These are phyloP conservation scores for Megamerina dolium DNA, from an alignment of 2,888 invertebrate genomes.

Conservation along the genomic window DNA sequence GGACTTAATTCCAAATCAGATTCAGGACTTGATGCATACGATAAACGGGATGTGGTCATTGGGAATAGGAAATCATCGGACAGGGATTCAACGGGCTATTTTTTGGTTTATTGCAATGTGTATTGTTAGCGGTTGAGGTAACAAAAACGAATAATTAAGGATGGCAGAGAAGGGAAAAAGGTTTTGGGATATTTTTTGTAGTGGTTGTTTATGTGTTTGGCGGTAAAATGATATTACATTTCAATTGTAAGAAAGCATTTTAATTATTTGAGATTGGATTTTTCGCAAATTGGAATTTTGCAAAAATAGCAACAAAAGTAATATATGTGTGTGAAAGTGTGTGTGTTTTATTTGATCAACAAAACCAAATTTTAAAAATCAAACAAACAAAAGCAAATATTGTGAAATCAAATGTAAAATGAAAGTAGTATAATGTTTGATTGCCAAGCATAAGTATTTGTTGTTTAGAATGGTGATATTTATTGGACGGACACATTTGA, in stretches of 20 bases:
- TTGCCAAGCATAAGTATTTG: constrained; percentile 35
- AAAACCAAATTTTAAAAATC: constrained; percentile 15
- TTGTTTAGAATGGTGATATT: constrained; percentile 24
- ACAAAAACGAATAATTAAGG: not conserved
- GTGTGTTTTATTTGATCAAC: constrained; percentile 10
- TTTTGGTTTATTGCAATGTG: not conserved
- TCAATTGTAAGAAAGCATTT: too few species aligned
- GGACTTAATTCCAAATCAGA: constrained; percentile 87
- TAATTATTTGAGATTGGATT: too few species aligned
- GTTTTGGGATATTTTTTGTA: constrained; percentile 5
- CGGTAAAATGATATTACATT: too few species aligned
- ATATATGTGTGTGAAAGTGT: too few species aligned
- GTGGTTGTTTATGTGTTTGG: too few species aligned
- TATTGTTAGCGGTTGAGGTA: constrained; percentile 4
- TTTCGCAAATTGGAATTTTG: too few species aligned
- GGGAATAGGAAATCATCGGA: constrained; percentile 99
- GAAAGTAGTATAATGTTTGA: constrained; percentile 28
- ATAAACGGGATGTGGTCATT: constrained; percentile 90
- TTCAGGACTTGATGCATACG: constrained; percentile 94
- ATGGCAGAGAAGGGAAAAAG: constrained; percentile 1
- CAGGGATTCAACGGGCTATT: constrained; percentile 87
- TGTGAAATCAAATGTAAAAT: constrained; percentile 7
- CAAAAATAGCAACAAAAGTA: constrained; percentile 31
- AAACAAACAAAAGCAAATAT: constrained; percentile 13
- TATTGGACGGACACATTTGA: constrained; percentile 33